A percentile compares a stretch with the other conserved stretches of the same genome.
phyloP scores from a whole-genome alignment of 2,888 invertebrate genomes.

The Chirona hameri region DNA sequence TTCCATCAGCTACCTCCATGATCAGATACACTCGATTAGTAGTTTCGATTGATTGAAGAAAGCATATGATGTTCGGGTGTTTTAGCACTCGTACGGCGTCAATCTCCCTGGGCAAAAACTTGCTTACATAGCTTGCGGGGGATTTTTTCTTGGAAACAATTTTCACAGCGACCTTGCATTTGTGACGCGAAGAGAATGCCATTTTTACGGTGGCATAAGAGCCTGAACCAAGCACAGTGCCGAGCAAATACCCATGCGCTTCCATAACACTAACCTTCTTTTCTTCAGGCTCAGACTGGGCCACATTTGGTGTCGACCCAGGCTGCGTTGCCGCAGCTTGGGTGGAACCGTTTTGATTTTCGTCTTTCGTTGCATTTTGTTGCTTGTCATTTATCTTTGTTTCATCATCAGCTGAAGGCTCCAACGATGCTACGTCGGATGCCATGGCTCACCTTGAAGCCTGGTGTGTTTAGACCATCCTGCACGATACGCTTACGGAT shows the following conservation, averaged over 20 bases:
- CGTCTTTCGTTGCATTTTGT: background rate
- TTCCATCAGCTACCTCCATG: background rate
- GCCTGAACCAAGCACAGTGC: background rate
- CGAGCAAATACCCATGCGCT: background rate
- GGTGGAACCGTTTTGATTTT: background rate
- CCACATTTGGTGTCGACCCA: background rate
- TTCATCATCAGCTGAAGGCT: background rate
- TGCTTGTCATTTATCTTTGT: background rate
- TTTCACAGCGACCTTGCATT: background rate
- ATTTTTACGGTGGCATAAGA: slow-evolving; percentile 1
- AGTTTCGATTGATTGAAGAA: slow-evolving; percentile 2
- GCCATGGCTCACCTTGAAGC: background rate
- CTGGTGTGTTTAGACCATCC: background rate
- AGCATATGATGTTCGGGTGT: background rate
- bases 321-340: background rate
- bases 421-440: background rate
- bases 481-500: background rate
- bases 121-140: background rate
- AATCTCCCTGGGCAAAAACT: background rate
- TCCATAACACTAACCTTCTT: slow-evolving; percentile 1
- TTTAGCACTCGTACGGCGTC: background rate
- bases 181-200: background rate
- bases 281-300: background rate
- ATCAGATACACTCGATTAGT: slow-evolving; percentile 3
- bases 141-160: background rate